These are phyloP conservation scores for Boleophthalmus pectinirostris DNA, from an alignment of 2,113 vertebrate genomes.

Conservation along the genomic window DNA sequence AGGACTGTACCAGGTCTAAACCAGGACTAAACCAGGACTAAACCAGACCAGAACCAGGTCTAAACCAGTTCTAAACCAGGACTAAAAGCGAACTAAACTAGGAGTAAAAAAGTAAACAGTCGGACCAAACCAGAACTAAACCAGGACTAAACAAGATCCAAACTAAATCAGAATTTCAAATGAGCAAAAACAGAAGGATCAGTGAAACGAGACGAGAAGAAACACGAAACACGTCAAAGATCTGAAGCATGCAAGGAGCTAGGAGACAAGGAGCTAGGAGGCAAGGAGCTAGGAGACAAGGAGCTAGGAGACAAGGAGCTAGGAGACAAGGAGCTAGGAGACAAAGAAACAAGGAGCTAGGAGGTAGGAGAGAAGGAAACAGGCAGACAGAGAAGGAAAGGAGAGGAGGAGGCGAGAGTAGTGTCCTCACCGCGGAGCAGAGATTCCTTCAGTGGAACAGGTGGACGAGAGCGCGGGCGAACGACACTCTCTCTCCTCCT, in stretches of 20 bases:
- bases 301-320: not conserved
- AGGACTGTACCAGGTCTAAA: not conserved
- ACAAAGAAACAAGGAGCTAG: not conserved
- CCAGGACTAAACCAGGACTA: not conserved
- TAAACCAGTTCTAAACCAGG: too few species aligned
- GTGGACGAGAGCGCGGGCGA: not conserved
- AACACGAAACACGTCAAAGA: too few species aligned
- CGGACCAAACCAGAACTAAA: too few species aligned
- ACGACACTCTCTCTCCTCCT: conserved; percentile 30
- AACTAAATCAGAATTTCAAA: not conserved
- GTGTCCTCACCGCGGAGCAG: conserved; percentile 1
- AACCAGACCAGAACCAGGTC: not conserved
- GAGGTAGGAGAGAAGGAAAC: not conserved
- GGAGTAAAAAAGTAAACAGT: too few species aligned
- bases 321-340: not conserved
- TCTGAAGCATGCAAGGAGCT: not conserved
- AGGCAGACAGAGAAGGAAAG: not conserved
- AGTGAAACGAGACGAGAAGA: not conserved
- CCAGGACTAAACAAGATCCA: not conserved
- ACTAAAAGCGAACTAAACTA: too few species aligned
- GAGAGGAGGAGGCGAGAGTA: not conserved
- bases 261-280: not conserved
- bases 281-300: too few species aligned
- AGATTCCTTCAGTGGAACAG: conserved; percentile 53
- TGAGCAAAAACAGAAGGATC: too few species aligned